Conservation (phyloP, 2,888 invertebrate species). For the Drosophila sordidula region DNA sequence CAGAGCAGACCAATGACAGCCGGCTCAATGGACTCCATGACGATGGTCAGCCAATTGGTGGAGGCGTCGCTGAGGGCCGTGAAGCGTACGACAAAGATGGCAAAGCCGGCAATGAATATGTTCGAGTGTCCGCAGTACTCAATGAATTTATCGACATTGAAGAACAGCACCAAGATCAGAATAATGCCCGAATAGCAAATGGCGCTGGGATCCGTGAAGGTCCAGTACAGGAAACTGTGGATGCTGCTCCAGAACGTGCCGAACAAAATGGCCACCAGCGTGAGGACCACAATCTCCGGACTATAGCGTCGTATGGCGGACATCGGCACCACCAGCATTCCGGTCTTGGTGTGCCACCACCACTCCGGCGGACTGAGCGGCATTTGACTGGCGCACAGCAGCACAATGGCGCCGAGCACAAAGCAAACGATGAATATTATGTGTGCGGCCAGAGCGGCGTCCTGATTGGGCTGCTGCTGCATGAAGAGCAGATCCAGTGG, state of each 20-base stretch:
- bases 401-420: conserved; percentile 88
- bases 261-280: conserved; percentile 89
- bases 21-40: conserved; percentile 90
- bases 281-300: conserved; percentile 90
- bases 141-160: conserved; percentile 92
- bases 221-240: conserved; percentile 91
- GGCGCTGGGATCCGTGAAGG: conserved; percentile 81
- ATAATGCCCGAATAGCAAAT: conserved; percentile 72
- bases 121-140: conserved; percentile 93
- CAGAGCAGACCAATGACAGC: conserved; percentile 91
- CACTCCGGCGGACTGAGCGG: conserved; percentile 93
- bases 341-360: conserved; percentile 94
- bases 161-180: conserved; percentile 80
- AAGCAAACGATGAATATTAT: conserved; percentile 86
- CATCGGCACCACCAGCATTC: conserved; percentile 92
- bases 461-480: conserved; percentile 75
- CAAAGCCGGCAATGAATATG: conserved; percentile 92
- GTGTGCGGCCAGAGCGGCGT: conserved; percentile 67
- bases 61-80: conserved; percentile 87
- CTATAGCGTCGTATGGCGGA: conserved; percentile 91
- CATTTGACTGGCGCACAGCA: conserved; percentile 86
- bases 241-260: conserved; percentile 93
- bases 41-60: conserved; percentile 88
- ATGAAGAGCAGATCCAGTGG: conserved; percentile 86
- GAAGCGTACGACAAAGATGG: conserved; percentile 91